phyloP scores from a whole-genome alignment of 2,888 invertebrate genomes.

The Drosophila lacicola region DNA sequence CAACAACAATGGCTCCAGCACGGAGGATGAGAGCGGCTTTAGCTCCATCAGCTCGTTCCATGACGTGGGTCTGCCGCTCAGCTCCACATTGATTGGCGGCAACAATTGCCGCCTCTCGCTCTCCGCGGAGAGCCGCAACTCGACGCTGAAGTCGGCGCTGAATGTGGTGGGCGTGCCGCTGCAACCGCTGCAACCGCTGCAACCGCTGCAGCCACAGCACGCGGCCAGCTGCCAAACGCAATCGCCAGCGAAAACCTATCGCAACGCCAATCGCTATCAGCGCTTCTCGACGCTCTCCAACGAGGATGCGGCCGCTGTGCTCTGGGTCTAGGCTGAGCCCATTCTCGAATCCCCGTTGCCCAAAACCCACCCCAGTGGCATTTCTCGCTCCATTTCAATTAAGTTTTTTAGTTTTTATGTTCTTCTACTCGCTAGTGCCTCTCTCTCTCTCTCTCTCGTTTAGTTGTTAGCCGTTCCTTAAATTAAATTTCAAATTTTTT shows the following conservation, averaged over 20 bases:
- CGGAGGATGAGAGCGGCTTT: slow-evolving; percentile 93
- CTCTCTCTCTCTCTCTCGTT: slow-evolving; percentile 16
- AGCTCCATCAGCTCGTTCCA: slow-evolving; percentile 94
- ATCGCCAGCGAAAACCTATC: slow-evolving; percentile 80
- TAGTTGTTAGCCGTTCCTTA: slow-evolving; percentile 42
- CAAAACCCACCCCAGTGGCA: slow-evolving; percentile 1
- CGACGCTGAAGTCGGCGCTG: slow-evolving; percentile 81
- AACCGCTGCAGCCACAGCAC: slow-evolving; percentile 2
- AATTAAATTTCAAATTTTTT: slow-evolving; percentile 23
- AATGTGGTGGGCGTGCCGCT: slow-evolving; percentile 81
- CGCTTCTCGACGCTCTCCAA: slow-evolving; percentile 83
- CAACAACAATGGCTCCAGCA: slow-evolving; percentile 75
- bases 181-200: slow-evolving; percentile 43
- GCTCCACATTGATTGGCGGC: slow-evolving; percentile 73
- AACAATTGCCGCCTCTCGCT: slow-evolving; percentile 55
- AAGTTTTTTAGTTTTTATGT: slow-evolving; percentile 31
- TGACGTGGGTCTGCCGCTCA: slow-evolving; percentile 90
- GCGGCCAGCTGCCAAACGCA: slow-evolving; percentile 28
- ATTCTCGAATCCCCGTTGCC: background rate
- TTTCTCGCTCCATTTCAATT: slow-evolving; percentile 9
- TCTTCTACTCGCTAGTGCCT: slow-evolving; percentile 47
- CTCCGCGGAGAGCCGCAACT: slow-evolving; percentile 81
- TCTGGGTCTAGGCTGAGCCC: slow-evolving; percentile 76
- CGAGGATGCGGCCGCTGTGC: slow-evolving; percentile 83
- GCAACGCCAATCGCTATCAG: slow-evolving; percentile 80